Evolutionary conservation across 2,113 vertebrate genomes (phyloP).

Genomic region (Nothoprocta pentlandii): DNA sequence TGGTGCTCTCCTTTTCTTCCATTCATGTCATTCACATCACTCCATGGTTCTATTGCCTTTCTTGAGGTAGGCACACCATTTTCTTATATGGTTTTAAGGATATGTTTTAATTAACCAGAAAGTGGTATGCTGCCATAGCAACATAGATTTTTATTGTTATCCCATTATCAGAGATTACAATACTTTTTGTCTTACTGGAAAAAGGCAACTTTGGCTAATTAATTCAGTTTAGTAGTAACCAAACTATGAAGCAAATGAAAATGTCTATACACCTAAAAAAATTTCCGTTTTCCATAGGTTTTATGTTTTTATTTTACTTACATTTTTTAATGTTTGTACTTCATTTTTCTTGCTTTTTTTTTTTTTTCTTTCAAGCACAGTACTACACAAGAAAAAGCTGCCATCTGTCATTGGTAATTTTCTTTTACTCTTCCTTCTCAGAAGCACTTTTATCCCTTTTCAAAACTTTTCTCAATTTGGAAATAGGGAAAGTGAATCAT

Average conservation of each 20-base stretch:
- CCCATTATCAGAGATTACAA: background rate
- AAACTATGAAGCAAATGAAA: too few species aligned
- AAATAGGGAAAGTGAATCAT: background rate
- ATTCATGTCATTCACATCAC: background rate
- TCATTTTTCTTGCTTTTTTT: background rate
- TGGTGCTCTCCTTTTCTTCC: background rate
- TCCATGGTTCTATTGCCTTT: too few species aligned
- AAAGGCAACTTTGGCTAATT: background rate
- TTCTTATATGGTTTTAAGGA: background rate
- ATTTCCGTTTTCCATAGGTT: accelerated
- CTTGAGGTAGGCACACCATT: background rate
- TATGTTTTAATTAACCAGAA: background rate
- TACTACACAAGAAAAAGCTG: background rate
- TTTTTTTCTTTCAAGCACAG: background rate
- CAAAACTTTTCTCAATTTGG: accelerated
- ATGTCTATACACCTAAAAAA: background rate
- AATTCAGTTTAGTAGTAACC: too few species aligned
- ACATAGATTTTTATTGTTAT: background rate
- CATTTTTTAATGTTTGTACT: background rate
- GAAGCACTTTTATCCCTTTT: background rate
- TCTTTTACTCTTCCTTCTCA: background rate
- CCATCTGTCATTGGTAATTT: background rate
- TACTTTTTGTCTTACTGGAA: background rate
- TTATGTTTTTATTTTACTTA: background rate
- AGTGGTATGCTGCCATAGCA: background rate